Evolutionary conservation across 2,888 invertebrate species (phyloP).

Genomic region (Schizotus pectinicornis): DNA sequence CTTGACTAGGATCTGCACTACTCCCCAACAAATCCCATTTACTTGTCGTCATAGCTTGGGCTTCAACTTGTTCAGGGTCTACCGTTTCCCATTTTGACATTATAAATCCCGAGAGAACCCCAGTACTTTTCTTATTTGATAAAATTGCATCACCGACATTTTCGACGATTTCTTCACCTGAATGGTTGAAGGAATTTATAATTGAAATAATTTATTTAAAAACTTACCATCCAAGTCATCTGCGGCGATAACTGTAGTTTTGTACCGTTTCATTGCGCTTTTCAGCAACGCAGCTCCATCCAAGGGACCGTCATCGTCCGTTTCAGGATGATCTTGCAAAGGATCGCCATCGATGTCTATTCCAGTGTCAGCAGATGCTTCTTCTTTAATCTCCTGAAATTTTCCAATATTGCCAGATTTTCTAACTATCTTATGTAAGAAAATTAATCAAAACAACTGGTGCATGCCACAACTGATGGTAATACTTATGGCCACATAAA

Average conservation of each 20-base stretch:
- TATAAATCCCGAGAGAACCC: slow-evolving; percentile 73
- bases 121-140: slow-evolving; percentile 49
- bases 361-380: slow-evolving; percentile 47
- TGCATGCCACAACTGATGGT: background rate
- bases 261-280: slow-evolving; percentile 65
- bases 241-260: slow-evolving; percentile 48
- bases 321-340: slow-evolving; percentile 61
- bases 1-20: slow-evolving; percentile 55
- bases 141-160: slow-evolving; percentile 35
- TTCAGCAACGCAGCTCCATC: slow-evolving; percentile 84
- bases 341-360: slow-evolving; percentile 76
- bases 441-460: background rate
- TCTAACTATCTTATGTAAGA: too few species aligned
- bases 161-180: slow-evolving; percentile 50
- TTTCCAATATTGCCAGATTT: background rate
- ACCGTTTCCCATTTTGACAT: slow-evolving; percentile 97
- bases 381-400: slow-evolving; percentile 33
- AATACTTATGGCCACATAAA: too few species aligned
- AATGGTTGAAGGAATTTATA: slow-evolving; percentile 1
- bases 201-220: slow-evolving; percentile 16
- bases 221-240: slow-evolving; percentile 73
- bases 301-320: slow-evolving; percentile 72
- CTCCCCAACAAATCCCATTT: slow-evolving; percentile 84
- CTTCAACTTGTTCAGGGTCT: slow-evolving; percentile 83
- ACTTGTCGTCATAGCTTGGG: slow-evolving; percentile 84